phyloP scores from a whole-genome alignment of 2,888 invertebrate genomes.

The Onchidella celtica region DNA sequence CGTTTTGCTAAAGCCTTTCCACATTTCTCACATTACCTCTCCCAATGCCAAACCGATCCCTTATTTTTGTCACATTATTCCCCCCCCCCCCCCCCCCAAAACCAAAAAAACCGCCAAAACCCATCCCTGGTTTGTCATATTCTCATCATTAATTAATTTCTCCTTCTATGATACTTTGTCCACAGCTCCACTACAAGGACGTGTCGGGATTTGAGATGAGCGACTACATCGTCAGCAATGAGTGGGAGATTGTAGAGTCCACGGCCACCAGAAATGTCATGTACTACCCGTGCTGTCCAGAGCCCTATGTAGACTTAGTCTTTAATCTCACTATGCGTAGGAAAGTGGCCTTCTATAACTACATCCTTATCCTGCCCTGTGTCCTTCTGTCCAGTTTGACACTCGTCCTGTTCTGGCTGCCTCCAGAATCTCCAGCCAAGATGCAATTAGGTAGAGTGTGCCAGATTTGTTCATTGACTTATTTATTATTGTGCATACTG shows the following conservation, averaged over 20 bases:
- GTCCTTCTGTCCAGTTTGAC: constrained; percentile 80
- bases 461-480: no score
- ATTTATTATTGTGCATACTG: no score
- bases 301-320: constrained; percentile 78
- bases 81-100: no score
- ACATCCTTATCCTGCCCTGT: constrained; percentile 80
- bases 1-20: no score
- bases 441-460: constrained; percentile 79
- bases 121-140: no score
- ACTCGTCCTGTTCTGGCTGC: constrained; percentile 80
- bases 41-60: no score
- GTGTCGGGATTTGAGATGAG: constrained; percentile 69
- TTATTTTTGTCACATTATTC: no score
- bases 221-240: constrained; percentile 79
- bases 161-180: no score
- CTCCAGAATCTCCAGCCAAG: constrained; percentile 81
- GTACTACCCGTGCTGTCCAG: constrained; percentile 77
- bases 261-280: constrained; percentile 75
- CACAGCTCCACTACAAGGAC: constrained; percentile 41
- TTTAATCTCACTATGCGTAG: constrained; percentile 74
- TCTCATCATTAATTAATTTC: no score
- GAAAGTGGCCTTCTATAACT: constrained; percentile 78
- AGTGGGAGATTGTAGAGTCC: constrained; percentile 78
- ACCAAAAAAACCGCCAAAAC: no score
- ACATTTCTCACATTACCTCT: no score